phyloP scores from a whole-genome alignment of 2,113 vertebrate genomes.

The Diadophis punctatus region DNA sequence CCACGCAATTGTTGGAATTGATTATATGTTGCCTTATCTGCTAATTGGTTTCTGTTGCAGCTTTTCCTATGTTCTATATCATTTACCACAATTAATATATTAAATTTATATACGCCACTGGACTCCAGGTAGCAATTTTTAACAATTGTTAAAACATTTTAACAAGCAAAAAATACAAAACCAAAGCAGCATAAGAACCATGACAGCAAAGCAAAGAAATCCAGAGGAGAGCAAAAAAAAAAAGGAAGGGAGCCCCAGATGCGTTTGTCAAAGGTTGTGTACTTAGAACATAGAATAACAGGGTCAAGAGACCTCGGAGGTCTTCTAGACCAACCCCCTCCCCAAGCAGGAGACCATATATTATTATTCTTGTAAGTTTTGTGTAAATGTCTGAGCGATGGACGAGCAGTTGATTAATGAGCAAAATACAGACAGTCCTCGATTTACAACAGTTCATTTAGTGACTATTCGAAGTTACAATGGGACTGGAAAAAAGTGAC shows the following conservation, averaged over 20 bases:
- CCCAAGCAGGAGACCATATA: neutral
- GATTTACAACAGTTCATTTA: neutral
- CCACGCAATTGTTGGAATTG: neutral
- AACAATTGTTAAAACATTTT: neutral
- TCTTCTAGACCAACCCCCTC: neutral
- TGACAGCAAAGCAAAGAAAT: neutral
- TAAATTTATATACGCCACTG: neutral
- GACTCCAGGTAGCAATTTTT: neutral
- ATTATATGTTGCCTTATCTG: neutral
- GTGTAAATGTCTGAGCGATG: neutral
- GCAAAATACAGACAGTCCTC: neutral
- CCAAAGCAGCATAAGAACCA: neutral
- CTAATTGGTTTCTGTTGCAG: no score
- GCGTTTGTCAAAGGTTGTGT: neutral
- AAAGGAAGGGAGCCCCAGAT: neutral
- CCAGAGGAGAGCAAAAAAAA: neutral
- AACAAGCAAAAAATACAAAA: neutral
- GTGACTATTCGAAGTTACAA: neutral
- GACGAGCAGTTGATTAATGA: neutral
- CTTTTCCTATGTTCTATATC: no score
- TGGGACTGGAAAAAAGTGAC: neutral
- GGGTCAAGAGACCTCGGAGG: no score
- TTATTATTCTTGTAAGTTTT: neutral
- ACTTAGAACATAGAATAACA: neutral
- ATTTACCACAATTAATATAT: neutral